These are phyloP conservation scores for Actinia tenebrosa DNA, from an alignment of 64 coral and sea anemone genomes.

Conservation along the genomic window DNA sequence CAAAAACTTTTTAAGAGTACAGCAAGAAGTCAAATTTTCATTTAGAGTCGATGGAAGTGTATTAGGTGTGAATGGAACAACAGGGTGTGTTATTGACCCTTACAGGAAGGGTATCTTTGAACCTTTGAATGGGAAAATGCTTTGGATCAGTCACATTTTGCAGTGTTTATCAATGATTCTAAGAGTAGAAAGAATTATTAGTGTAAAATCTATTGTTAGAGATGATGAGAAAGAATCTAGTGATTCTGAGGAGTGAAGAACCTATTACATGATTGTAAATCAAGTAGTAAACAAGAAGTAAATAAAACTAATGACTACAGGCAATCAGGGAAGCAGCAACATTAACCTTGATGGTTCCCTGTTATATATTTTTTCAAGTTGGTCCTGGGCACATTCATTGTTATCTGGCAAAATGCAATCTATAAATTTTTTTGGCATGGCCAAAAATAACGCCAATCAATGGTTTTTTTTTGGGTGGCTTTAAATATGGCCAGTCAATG, in stretches of 20 bases:
- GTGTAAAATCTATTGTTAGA: constrained; percentile 17
- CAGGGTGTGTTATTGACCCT: constrained; percentile 46
- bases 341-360: too few relatives aligned
- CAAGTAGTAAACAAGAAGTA: neutral
- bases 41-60: constrained; percentile 26
- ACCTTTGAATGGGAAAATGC: constrained; percentile 52
- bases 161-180: constrained; percentile 63
- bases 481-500: too few relatives aligned
- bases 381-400: too few relatives aligned
- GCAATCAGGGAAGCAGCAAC: too few relatives aligned
- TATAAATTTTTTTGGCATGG: too few relatives aligned
- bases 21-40: constrained; percentile 36
- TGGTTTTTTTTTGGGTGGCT: too few relatives aligned
- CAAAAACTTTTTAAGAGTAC: constrained; percentile 45
- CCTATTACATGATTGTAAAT: neutral
- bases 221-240: neutral
- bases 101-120: constrained; percentile 43
- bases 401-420: too few relatives aligned
- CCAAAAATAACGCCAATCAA: too few relatives aligned
- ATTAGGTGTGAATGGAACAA: constrained; percentile 46
- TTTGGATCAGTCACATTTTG: constrained; percentile 47
- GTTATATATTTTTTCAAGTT: too few relatives aligned
- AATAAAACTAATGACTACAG: neutral
- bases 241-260: neutral
- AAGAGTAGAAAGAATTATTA: constrained; percentile 59